A percentile compares a stretch with the other conserved stretches of the same genome.
Evolutionary conservation across 2,113 vertebrate genomes (phyloP).

Genomic region (Gopherus evgoodei): DNA sequence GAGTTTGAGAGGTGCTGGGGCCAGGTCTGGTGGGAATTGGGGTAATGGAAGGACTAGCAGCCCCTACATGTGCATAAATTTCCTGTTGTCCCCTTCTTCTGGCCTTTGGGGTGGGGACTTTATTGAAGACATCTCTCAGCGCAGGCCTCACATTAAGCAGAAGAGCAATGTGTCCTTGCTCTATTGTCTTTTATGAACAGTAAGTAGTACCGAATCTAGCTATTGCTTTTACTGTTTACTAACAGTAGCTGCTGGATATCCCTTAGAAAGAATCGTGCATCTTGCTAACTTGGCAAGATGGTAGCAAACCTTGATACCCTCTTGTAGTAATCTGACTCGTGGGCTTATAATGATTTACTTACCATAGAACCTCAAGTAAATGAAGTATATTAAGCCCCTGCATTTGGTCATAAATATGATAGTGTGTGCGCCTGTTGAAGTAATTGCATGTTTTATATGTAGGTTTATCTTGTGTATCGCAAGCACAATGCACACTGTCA

Average conservation of each 20-base stretch:
- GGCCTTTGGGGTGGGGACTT: neutral
- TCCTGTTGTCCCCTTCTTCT: neutral
- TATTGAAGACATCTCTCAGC: neutral
- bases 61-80: neutral
- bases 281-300: neutral
- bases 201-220: neutral
- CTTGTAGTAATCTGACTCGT: neutral
- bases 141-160: neutral
- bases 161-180: neutral
- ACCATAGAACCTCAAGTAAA: constrained; percentile 30
- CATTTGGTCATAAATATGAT: constrained; percentile 62
- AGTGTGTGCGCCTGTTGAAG: constrained; percentile 28
- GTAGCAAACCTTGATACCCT: constrained; percentile 4
- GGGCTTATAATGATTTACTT: constrained; percentile 28
- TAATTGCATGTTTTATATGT: constrained; percentile 63
- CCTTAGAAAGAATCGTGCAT: neutral
- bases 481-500: constrained; percentile 48
- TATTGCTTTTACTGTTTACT: fast-evolving
- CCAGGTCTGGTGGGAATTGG: neutral
- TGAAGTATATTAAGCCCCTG: constrained; percentile 34
- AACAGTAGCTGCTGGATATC: neutral
- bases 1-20: neutral
- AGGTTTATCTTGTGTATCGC: constrained; percentile 58
- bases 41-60: neutral
- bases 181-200: neutral